phyloP scores from a whole-genome alignment of 2,888 invertebrate species.

The Cosmia trapezina region DNA sequence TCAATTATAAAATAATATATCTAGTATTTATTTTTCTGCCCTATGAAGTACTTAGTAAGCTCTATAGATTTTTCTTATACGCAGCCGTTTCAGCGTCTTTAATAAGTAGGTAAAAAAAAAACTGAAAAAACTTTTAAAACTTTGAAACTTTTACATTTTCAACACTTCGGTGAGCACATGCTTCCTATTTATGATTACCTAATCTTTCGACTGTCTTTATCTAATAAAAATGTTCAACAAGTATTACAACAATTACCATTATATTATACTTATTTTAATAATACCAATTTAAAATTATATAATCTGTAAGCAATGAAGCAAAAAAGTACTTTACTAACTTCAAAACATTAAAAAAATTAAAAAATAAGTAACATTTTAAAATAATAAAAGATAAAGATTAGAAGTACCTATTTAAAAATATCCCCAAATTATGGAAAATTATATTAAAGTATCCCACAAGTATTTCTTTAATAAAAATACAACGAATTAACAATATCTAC shows the following conservation, averaged over 20 bases:
- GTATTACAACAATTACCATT: background rate
- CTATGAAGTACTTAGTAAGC: background rate
- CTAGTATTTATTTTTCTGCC: background rate
- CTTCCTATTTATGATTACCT: slow-evolving; percentile 8
- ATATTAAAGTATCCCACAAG: background rate
- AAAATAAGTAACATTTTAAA: slow-evolving; percentile 3
- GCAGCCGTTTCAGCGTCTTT: background rate
- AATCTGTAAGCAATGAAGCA: background rate
- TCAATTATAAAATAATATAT: background rate
- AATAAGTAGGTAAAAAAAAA: too few relatives aligned
- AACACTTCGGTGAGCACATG: background rate
- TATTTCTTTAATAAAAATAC: slow-evolving; percentile 53
- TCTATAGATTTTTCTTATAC: background rate
- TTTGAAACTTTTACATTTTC: slow-evolving; percentile 15
- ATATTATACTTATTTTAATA: background rate
- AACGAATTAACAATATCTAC: slow-evolving; percentile 53
- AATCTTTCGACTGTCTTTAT: background rate
- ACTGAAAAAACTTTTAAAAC: too few relatives aligned
- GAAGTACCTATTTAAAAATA: background rate
- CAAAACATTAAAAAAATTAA: background rate
- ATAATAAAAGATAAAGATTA: too few relatives aligned
- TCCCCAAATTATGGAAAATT: background rate
- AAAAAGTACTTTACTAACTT: slow-evolving; percentile 3
- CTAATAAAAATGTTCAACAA: background rate
- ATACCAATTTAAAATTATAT: background rate